Evolutionary conservation across 2,113 vertebrate species (phyloP), one percentile per base, ranked within the genome.

Genomic region (Actenoides hombroni): DNA sequence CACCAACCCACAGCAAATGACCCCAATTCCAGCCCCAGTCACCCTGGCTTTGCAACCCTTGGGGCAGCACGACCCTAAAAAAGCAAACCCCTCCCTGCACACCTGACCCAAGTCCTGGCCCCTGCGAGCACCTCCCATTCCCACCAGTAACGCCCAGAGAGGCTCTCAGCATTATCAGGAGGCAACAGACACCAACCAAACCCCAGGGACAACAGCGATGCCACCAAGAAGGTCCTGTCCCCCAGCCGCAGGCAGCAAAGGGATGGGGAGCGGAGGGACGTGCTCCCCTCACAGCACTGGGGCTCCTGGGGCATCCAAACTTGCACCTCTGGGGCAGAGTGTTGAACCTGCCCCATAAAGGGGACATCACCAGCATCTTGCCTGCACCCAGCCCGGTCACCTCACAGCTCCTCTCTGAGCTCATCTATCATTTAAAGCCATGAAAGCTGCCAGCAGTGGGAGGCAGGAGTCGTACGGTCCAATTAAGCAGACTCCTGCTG

Each of bases 401-500:
- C 57, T 68, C 33, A 1, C 4, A 5, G 73, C 54, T 67, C 60
- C 81, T 57, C 0, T 2, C 1, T 37, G 67, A 63, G 67, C 79
- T 84, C 96, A 76, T 78, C 88, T 56, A 31, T 57, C 77, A 49
- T 54, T 64, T 74, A 82, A 11, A 26, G 40, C 86, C 80, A 48
- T 0, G 16, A 75, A 56, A 75, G 80, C 78, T 85, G 86, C 71
- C 10, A 4, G 80, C 53, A 14, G 65, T 16, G 4, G 82, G 65
- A 83, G 63, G 79, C 9, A n/a, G 16, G 71, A 73, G 76, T 54
- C 21, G 13, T 67, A 63, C 40, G 65, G 74, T 73, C 90, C 94
- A 86, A 95, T 92, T 95, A 96, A 95, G 31, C 17, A 61, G 79
- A n/a, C 56, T 71, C 95, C 95, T 70, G 67, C 49, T 74, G 75